Conservation (phyloP, 2,888 invertebrate species). For the Bombylius discolor region DNA sequence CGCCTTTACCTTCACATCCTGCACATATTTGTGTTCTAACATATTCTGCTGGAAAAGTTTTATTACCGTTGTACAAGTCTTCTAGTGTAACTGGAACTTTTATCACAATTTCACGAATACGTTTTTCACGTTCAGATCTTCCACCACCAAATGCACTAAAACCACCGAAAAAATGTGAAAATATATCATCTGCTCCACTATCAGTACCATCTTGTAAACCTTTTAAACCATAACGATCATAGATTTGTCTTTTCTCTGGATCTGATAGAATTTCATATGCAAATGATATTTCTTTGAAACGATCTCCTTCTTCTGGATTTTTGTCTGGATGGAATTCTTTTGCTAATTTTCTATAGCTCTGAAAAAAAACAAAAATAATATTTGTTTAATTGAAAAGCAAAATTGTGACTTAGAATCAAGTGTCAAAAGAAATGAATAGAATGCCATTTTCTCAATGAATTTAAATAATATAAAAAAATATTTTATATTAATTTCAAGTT, state of each 20-base stretch:
- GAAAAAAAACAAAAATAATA: constrained; percentile 27
- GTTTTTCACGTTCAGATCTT: constrained; percentile 45
- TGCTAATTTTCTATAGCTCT: constrained; percentile 84
- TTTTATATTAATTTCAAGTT: too few species aligned
- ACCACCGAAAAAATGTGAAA: constrained; percentile 55
- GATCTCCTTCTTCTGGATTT: constrained; percentile 81
- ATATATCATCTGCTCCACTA: constrained; percentile 51
- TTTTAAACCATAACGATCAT: constrained; percentile 77
- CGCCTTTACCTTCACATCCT: constrained; percentile 40
- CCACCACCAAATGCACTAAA: constrained; percentile 42
- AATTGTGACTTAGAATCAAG: not conserved
- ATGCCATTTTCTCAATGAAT: too few species aligned
- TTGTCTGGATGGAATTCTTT: constrained; percentile 91
- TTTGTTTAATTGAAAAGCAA: not conserved
- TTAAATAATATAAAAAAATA: too few species aligned
- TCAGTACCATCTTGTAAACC: constrained; percentile 70
- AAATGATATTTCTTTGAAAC: constrained; percentile 91
- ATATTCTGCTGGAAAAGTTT: constrained; percentile 38
- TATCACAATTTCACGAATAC: constrained; percentile 68
- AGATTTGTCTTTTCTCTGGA: constrained; percentile 69
- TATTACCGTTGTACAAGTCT: constrained; percentile 83
- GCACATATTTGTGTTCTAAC: constrained; percentile 26
- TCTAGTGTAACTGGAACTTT: constrained; percentile 76
- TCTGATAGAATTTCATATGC: constrained; percentile 89
- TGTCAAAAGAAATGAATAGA: not conserved